These are phyloP conservation scores for Mola mola DNA, from an alignment of 2,113 vertebrate species.

Conservation along the genomic window DNA sequence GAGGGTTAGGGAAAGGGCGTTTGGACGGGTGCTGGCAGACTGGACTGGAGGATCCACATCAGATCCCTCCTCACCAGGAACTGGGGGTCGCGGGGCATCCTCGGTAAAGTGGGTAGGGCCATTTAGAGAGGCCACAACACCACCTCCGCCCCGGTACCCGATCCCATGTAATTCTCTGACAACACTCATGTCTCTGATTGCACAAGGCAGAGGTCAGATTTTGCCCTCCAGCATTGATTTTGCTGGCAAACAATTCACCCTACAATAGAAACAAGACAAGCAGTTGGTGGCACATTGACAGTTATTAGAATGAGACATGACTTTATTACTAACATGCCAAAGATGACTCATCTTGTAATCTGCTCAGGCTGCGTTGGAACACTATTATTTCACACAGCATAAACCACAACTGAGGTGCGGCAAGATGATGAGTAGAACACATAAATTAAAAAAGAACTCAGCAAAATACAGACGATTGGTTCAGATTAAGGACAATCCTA, in stretches of 20 bases:
- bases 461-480: too few species aligned
- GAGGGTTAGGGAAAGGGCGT: conserved; percentile 63
- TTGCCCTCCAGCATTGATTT: conserved; percentile 75
- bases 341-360: conserved; percentile 6
- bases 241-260: conserved; percentile 78
- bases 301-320: conserved; percentile 23
- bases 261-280: conserved; percentile 57
- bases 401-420: too few species aligned
- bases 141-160: conserved; percentile 85
- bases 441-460: too few species aligned
- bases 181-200: conserved; percentile 83
- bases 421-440: too few species aligned
- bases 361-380: too few species aligned
- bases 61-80: conserved; percentile 94
- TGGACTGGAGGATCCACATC: conserved; percentile 73
- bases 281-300: conserved; percentile 10
- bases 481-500: too few species aligned
- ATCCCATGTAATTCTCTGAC: conserved; percentile 88
- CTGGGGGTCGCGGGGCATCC: conserved; percentile 93
- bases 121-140: conserved; percentile 62
- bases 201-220: conserved; percentile 75
- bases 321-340: conserved; percentile 1
- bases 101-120: conserved; percentile 89
- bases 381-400: too few species aligned
- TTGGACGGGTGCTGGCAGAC: conserved; percentile 77